phyloP scores from a whole-genome alignment of 2,113 vertebrate genomes.

The Amphiprion percula region DNA sequence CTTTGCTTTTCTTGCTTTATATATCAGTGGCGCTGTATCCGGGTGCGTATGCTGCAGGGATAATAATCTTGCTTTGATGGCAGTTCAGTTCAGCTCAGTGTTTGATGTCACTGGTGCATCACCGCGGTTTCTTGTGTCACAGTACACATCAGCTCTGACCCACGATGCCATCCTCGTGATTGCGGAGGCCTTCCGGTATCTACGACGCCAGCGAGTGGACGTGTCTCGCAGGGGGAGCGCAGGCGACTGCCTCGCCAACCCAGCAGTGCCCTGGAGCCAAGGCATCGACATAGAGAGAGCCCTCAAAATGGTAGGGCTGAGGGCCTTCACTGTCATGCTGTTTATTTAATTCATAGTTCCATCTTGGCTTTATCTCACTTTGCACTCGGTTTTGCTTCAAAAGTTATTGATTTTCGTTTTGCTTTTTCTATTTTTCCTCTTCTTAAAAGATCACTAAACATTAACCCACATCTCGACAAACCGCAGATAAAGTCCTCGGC shows the following conservation, averaged over 20 bases:
- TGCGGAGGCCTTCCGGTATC: slow-evolving; percentile 95
- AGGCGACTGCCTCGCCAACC: slow-evolving; percentile 97
- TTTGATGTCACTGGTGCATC: slow-evolving; percentile 22
- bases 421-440: background rate
- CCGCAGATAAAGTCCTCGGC: too few species aligned
- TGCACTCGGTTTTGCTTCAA: background rate
- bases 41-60: background rate
- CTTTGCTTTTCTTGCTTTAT: slow-evolving; percentile 32
- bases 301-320: slow-evolving; percentile 93
- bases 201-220: slow-evolving; percentile 95
- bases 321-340: background rate
- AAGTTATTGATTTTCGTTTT: background rate
- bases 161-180: slow-evolving; percentile 96
- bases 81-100: background rate
- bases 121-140: slow-evolving; percentile 61
- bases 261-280: slow-evolving; percentile 99
- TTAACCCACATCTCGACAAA: too few species aligned
- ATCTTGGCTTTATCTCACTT: background rate
- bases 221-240: slow-evolving; percentile 96
- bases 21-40: background rate
- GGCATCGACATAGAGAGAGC: slow-evolving; percentile 99
- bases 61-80: slow-evolving; percentile 20
- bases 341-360: background rate
- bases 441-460: background rate
- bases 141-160: slow-evolving; percentile 98